Evolutionary conservation across 2,888 invertebrate species (phyloP), one percentile per base, ranked within the genome.

Genomic region (Drosophila borborema): DNA sequence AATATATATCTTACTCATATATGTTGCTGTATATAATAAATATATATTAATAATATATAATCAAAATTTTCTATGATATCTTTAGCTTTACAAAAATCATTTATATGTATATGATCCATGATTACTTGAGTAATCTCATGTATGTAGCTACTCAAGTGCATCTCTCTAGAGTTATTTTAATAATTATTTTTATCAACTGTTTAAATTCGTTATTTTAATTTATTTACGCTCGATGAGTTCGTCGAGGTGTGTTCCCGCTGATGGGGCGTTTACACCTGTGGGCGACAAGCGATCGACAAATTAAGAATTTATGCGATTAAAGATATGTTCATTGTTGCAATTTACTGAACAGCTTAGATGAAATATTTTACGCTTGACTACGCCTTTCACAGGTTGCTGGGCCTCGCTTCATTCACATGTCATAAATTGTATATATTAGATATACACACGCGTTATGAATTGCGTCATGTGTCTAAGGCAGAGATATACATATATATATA

Each of bases 331-430:
- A 34, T 60, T 49, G 49, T 12, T 64, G 64, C 49, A 49, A 36
- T 43, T 64, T 64, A 34, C 64, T 41, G 48, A 55, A 34, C 20
- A 68, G 7, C 20, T 76, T 53, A 67, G 45, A 55, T 63, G 49
- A 43, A 69, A 83, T 64, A 72, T 75, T 77, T 80, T 14, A 81
- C 68, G 90, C 89, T 86, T 77, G 67, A 80, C 20, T 88, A 89
- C 63, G 53, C 68, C 62, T 40, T 64, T 48, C 76, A 71, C 80
- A 73, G 74, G 79, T 63, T 63, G 31, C 20, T 10, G 14, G 58
- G 62, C 49, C 3, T 12, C 34, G 49, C 60, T 73, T 48, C 64
- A 53, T 34, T 54, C 38, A 28, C 34, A 64, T 62, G 67, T 66
- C 67, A 76, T 64, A 75, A 70, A 77, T 62, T 53, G 55, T 72